phyloP scores from a whole-genome alignment of 2,888 invertebrate species.

The Aphodius sticticus region DNA sequence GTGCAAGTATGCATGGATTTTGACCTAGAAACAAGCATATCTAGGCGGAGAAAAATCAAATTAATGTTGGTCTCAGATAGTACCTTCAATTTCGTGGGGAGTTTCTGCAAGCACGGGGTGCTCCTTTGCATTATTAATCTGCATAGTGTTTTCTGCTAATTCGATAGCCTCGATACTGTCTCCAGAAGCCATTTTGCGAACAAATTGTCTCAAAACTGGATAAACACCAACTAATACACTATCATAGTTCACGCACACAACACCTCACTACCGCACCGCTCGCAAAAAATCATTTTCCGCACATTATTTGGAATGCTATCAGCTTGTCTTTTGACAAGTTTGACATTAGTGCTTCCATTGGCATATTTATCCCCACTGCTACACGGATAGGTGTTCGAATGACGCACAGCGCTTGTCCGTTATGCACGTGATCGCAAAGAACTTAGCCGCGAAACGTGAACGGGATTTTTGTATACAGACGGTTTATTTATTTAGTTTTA shows the following conservation, averaged over 20 bases:
- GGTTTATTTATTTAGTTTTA: background rate
- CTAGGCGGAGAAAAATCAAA: background rate
- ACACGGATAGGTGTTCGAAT: background rate
- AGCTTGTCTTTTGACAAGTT: slow-evolving; percentile 67
- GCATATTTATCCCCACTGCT: slow-evolving; percentile 54
- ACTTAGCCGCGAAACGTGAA: background rate
- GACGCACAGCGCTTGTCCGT: background rate
- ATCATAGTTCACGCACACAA: slow-evolving; percentile 27
- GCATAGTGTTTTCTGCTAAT: slow-evolving; percentile 72
- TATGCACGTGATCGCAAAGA: background rate
- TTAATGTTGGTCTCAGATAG: background rate
- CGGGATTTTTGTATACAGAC: background rate
- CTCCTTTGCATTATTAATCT: slow-evolving; percentile 68
- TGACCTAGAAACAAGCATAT: background rate
- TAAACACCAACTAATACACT: slow-evolving; percentile 17
- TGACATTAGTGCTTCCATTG: slow-evolving; percentile 56
- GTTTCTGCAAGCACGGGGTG: slow-evolving; percentile 66
- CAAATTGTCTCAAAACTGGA: slow-evolving; percentile 17
- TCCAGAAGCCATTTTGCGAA: slow-evolving; percentile 79
- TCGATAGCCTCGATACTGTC: slow-evolving; percentile 82
- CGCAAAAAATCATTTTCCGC: slow-evolving; percentile 36
- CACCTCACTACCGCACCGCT: slow-evolving; percentile 27
- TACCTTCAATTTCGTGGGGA: slow-evolving; percentile 70
- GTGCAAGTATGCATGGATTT: background rate
- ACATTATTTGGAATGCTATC: slow-evolving; percentile 44